Base-by-base conservation (phyloP, 2,888 invertebrate genomes). In the Nemotelus pantherinus region DNA sequence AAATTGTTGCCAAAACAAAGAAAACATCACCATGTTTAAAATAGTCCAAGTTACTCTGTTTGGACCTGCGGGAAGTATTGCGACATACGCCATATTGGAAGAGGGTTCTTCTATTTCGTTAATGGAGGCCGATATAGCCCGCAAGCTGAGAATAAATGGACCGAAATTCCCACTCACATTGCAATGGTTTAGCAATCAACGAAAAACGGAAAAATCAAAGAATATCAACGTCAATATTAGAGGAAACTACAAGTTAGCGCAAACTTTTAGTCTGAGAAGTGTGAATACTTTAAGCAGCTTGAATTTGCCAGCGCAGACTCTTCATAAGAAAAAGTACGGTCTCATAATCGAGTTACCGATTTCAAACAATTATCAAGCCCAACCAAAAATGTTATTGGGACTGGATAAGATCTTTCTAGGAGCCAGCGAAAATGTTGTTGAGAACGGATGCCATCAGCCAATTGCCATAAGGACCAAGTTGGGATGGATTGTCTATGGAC, bases 51-150 rank as follows among this genome's bases (percentile, higher is more conserved):
- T 65, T 44, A 7, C 10, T 65, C n/a, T 65, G 3, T 65, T 47
- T 2, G 65, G 65, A 44, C 65, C 65, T 10, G 9, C 4, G 44
- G 65, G 65, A 65, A 25, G 60, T 10, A 3, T 76, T 68, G 57
- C 10, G 6, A 44, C 50, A 3, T 70, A 76, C 57, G 80, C 77
- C 2, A 79, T 80, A 75, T 70, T 80, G 3, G 77, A 80, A 60
- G 80, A 81, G 9, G 80, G 79, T 7, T 65, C 65, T 44, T 65
- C 65, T 10, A 65, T 65, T 44, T 3, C 45, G 6, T n/a, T 65
- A 7, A 65, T 65, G 7, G 65, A 65, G 45, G n/a, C 43, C 7
- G 3, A 9, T 6, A n/a, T 44, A 44, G 65, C 65, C 44, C 44
- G 9, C 4, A 10, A 6, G n/a, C 45, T 65, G 2, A 47, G 65